phyloP scores from a whole-genome alignment of 37 sponge, comb jelly and placozoan genomes.

The Hormiphora californensis region DNA sequence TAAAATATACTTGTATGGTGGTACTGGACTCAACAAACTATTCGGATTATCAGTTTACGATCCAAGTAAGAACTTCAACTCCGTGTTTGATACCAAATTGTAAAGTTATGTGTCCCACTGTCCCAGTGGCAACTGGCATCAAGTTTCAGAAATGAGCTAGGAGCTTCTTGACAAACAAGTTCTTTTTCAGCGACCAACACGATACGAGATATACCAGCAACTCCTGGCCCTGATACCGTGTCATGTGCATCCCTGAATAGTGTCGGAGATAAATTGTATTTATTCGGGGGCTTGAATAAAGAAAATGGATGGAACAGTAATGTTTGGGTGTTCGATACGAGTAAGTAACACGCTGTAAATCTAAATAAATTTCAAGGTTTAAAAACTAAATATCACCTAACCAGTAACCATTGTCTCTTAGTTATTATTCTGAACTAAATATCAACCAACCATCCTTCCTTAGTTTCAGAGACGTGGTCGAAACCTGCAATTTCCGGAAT shows the following conservation, averaged over 20 bases:
- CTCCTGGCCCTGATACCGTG: conserved; percentile 1
- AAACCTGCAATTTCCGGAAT: background rate
- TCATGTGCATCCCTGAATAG: background rate
- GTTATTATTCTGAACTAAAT: background rate
- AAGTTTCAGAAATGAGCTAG: no score
- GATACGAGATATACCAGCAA: background rate
- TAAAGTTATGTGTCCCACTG: no score
- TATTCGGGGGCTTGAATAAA: conserved; percentile 10
- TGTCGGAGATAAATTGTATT: background rate
- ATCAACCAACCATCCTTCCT: background rate
- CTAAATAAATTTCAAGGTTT: background rate
- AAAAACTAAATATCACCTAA: background rate
- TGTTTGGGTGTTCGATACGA: background rate
- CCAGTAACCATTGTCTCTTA: background rate
- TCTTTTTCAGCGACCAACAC: background rate
- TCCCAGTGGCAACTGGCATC: no score
- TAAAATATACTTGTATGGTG: conserved; percentile 15
- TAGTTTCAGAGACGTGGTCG: background rate
- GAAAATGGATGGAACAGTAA: conserved; percentile 34
- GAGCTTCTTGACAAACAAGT: no score
- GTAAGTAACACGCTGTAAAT: background rate
- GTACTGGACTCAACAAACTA: background rate
- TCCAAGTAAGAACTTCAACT: background rate
- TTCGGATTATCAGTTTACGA: background rate
- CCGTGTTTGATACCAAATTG: no score